Base-by-base conservation (phyloP, 2,888 invertebrate species). In the Nebria salina region DNA sequence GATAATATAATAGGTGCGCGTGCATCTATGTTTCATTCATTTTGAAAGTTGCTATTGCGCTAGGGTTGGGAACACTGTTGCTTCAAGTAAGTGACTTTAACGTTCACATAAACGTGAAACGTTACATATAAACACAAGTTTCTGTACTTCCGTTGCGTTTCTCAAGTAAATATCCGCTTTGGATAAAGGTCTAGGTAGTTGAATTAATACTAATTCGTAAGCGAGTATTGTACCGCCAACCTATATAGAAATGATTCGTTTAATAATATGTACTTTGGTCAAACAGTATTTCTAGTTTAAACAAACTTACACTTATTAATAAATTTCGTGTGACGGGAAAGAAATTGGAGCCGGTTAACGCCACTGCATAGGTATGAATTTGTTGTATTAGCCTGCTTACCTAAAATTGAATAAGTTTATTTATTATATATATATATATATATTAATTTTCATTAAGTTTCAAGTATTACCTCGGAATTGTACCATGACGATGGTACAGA, bases 291-390 rank as follows among this genome's bases (percentile, higher is more conserved):
- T 84, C 85, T 77, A 83, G 83, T 70, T 85, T 82, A 25, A 84
- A 81, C 7, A 82, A 66, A 84, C 86, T 86, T 85, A 88, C 88
- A 83, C 86, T 87, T 74, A 88, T 83, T 78, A 88, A 84, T 20
- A 88, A 85, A 9, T 87, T 86, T 82, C 88, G 84, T 9, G 87
- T 88, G 42, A 88, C 85, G 79, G 85, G 85, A 81, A 88, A 88
- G 84, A 88, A 87, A 78, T 86, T 86, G 70, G 87, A 86, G 1
- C 88, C 88, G n/a, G 87, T 87, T 65, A 89, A 82, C 8, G 87
- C 87, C 15, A 87, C 85, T 41, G 85, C 85, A 75, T 87, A 87
- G 75, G 86, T 86, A 82, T 87, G 86, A 26, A 88, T 86, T 85
- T 88, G 87, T 25, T 85, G 85, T 11, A 88, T 83, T 77, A 88